Evolutionary conservation across 2,113 vertebrate species (phyloP).

Genomic region (Chionomys nivalis): DNA sequence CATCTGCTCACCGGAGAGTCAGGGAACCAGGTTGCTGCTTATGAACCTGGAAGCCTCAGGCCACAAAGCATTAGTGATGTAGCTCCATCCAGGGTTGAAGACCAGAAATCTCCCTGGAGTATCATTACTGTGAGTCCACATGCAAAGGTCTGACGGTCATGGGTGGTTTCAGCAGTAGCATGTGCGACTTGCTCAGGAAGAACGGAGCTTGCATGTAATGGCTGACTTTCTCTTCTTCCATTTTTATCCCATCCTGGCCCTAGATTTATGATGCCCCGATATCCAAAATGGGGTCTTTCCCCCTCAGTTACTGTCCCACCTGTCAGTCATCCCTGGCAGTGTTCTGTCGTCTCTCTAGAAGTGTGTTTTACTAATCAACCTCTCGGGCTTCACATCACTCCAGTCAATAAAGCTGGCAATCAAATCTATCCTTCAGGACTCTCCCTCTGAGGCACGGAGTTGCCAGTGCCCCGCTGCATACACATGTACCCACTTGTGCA

Average conservation of each 20-base stretch:
- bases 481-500: neutral
- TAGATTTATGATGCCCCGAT: neutral
- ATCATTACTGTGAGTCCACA: no score
- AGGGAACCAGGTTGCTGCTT: neutral
- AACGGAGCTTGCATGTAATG: neutral
- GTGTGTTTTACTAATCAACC: neutral
- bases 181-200: neutral
- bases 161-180: neutral
- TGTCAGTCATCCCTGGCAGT: neutral
- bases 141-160: neutral
- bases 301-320: neutral
- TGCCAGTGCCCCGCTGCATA: fast-evolving
- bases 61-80: neutral
- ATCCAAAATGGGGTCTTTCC: neutral
- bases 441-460: neutral
- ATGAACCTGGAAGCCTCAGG: neutral
- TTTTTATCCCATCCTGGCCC: neutral
- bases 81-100: neutral
- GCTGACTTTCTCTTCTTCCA: neutral
- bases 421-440: neutral
- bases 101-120: neutral
- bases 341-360: neutral
- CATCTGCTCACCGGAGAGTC: neutral
- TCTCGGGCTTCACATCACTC: neutral
- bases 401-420: neutral